Evolutionary conservation across 1,140 invertebrate genomes (phyloP).

Genomic region (Drosophila dunni): DNA sequence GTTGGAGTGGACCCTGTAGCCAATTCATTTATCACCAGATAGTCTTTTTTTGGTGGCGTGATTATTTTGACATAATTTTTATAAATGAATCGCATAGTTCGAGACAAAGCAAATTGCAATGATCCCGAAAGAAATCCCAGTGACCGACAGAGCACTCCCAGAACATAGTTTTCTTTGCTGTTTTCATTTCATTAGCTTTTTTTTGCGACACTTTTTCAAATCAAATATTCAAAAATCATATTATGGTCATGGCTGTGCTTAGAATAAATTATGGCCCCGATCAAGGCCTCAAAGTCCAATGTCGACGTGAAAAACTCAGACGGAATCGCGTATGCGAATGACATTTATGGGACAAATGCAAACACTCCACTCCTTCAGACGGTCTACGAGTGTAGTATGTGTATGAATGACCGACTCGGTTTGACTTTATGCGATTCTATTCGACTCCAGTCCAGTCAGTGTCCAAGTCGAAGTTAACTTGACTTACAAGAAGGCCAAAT

Average conservation of each 20-base stretch:
- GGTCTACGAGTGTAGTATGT: slow-evolving; percentile 26
- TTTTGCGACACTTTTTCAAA: slow-evolving; percentile 68
- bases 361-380: slow-evolving; percentile 63
- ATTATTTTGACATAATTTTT: slow-evolving; percentile 80
- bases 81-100: slow-evolving; percentile 56
- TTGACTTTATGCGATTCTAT: not conserved
- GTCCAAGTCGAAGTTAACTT: slow-evolving; percentile 16
- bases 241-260: slow-evolving; percentile 66
- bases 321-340: slow-evolving; percentile 45
- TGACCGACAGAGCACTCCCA: slow-evolving; percentile 69
- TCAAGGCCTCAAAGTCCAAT: slow-evolving; percentile 46
- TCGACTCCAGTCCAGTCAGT: not conserved
- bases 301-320: slow-evolving; percentile 75
- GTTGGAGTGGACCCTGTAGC: slow-evolving; percentile 60
- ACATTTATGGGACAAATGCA: slow-evolving; percentile 81
- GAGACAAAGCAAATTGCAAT: not conserved
- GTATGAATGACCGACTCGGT: slow-evolving; percentile 57
- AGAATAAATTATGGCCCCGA: slow-evolving; percentile 68
- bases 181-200: slow-evolving; percentile 18
- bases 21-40: slow-evolving; percentile 63
- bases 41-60: slow-evolving; percentile 55
- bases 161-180: slow-evolving; percentile 38
- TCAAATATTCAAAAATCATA: slow-evolving; percentile 82
- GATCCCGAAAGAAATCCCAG: slow-evolving; percentile 39
- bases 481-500: not conserved